Base-by-base conservation (phyloP, 64 coral and sea anemone species). In the Porites lutea region DNA sequence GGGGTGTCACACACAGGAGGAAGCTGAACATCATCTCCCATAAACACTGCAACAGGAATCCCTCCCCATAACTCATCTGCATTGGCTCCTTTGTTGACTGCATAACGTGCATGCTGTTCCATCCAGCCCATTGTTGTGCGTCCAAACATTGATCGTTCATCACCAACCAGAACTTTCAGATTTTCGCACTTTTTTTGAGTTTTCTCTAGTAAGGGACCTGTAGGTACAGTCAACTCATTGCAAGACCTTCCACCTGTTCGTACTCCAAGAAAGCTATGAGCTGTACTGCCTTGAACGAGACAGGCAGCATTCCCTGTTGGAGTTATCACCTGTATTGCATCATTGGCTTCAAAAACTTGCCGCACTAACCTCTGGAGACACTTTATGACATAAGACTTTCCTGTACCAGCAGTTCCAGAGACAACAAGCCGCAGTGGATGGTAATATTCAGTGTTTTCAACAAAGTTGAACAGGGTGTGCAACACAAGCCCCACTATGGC, bases 321-420 rank as follows among this genome's bases (percentile, higher is more conserved):
- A 11, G 49, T 87, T 20, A 74, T 74, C 18, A 87, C 85, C 66
- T 87, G 85, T 58, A 87, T 59, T 49, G 85, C 85, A 18, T 51
- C 67, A 44, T 87, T 87, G 15, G 13, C 52, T 50, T 50, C 85
- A 74, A 87, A 87, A 4, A 87, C 66, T 37, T 87, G 66, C 23
- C 70, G 0, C 65, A 75, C 70, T 16, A 88, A 61, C 13, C 86
- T 49, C 47, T 86, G 65, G 11, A 86, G 48, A 19, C 45, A 86
- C 86, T 74, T 88, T 66, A 88, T 88, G 16, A 88, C 71, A 75
- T 88, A 88, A 50, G 86, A 88, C 86, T 88, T 88, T 54, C 86
- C 86, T 15, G 86, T 88, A 27, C 68, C 86, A 52, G 27, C 27
- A 88, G 86, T 88, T 20, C 86, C 86, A 15, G 86, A 88, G 10